Evolutionary conservation across 2,113 vertebrate genomes (phyloP).

Genomic region (Tetrax tetrax): DNA sequence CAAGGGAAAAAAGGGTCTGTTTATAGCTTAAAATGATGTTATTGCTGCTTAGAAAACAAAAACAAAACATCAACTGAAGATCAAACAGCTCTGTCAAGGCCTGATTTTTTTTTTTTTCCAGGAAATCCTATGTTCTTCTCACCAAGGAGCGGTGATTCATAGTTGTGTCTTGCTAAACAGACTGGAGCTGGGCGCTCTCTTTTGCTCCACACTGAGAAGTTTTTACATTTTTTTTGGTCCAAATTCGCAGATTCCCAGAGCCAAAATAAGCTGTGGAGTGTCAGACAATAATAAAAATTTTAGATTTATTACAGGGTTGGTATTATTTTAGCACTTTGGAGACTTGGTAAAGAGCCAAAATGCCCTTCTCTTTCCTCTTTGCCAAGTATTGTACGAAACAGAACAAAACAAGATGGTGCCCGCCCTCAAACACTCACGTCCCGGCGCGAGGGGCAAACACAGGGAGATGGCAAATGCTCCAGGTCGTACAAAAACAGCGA

Average conservation of each 20-base stretch:
- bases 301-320: slow-evolving; percentile 20
- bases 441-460: not conserved
- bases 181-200: slow-evolving; percentile 32
- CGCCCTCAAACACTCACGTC: not conserved
- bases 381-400: slow-evolving; percentile 29
- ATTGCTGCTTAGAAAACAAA: slow-evolving; percentile 42
- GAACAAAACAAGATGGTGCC: slow-evolving; percentile 1
- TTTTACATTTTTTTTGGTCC: not conserved
- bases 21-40: slow-evolving; percentile 24
- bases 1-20: not conserved
- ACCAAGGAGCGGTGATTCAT: slow-evolving; percentile 6
- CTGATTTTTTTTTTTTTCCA: slow-evolving; percentile 15
- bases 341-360: not conserved
- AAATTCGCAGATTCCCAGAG: slow-evolving; percentile 6
- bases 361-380: not conserved
- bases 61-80: not conserved
- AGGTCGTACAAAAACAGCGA: not conserved
- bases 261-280: slow-evolving; percentile 20
- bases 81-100: slow-evolving; percentile 28
- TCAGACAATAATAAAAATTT: slow-evolving; percentile 22
- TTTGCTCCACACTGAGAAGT: slow-evolving; percentile 12
- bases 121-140: slow-evolving; percentile 33
- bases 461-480: not conserved
- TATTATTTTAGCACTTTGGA: slow-evolving; percentile 47
- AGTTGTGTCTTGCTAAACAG: slow-evolving; percentile 4